phyloP scores from a whole-genome alignment of 2,888 invertebrate genomes.

The Plemyria rubiginata region DNA sequence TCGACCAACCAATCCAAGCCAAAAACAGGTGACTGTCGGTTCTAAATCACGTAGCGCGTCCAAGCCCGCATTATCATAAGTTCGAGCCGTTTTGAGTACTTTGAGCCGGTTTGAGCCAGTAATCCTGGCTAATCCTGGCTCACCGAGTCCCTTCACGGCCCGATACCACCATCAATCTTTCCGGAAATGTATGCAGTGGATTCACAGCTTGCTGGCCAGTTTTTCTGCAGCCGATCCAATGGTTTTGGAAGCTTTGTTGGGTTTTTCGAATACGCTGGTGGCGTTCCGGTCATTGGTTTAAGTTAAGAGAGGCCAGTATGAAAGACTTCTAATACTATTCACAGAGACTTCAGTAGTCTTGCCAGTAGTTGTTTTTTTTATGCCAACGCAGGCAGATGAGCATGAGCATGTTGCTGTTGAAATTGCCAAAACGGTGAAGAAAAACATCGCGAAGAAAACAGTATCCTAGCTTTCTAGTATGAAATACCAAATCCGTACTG shows the following conservation, averaged over 20 bases:
- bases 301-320: too few species aligned
- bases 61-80: conserved; percentile 75
- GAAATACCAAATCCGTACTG: too few species aligned
- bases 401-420: too few species aligned
- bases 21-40: conserved; percentile 31
- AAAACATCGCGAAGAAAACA: too few species aligned
- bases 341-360: too few species aligned
- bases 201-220: conserved; percentile 24
- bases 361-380: too few species aligned
- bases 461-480: too few species aligned
- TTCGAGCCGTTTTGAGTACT: conserved; percentile 59
- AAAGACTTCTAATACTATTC: too few species aligned
- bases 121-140: conserved; percentile 67
- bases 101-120: conserved; percentile 55
- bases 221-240: conserved; percentile 16
- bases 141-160: conserved; percentile 44
- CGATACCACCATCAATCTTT: conserved; percentile 42
- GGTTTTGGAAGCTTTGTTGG: conserved; percentile 2
- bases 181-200: conserved; percentile 40
- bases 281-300: too few species aligned
- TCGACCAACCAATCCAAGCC: conserved; percentile 5
- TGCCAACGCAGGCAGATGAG: too few species aligned
- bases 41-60: conserved; percentile 41
- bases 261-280: not conserved
- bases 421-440: too few species aligned